Evolutionary conservation across 2,888 invertebrate species (phyloP).

Genomic region (Cryptophagus acutangulus): DNA sequence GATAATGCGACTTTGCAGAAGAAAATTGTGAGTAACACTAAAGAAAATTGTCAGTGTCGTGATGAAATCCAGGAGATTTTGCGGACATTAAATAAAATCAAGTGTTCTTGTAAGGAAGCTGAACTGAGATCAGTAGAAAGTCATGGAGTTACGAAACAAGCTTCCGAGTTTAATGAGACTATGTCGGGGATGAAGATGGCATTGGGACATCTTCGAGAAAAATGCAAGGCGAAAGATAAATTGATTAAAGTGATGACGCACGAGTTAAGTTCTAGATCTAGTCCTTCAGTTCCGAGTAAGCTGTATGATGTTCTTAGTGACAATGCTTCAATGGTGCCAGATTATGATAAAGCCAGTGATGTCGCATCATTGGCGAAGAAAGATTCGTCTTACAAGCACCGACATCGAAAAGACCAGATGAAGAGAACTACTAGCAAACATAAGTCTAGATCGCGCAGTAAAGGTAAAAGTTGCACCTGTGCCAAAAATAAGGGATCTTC

Average conservation of each 20-base stretch:
- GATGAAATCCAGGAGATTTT: conserved; percentile 33
- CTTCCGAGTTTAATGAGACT: conserved; percentile 31
- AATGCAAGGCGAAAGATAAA: conserved; percentile 41
- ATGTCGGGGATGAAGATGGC: conserved; percentile 39
- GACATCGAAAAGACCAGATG: neutral
- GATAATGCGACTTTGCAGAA: conserved; percentile 22
- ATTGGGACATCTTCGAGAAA: conserved; percentile 35
- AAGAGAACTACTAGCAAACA: too few species aligned
- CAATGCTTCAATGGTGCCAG: too few species aligned
- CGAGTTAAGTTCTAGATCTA: conserved; percentile 24
- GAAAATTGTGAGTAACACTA: conserved; percentile 21
- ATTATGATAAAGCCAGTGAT: conserved; percentile 27
- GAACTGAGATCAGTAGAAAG: conserved; percentile 25
- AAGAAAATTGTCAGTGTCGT: conserved; percentile 29
- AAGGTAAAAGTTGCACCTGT: conserved; percentile 22
- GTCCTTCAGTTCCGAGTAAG: conserved; percentile 4
- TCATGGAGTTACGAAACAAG: conserved; percentile 21
- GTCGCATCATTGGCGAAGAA: conserved; percentile 9
- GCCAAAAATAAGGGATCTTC: conserved; percentile 13
- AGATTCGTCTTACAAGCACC: conserved; percentile 12
- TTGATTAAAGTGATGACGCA: conserved; percentile 41
- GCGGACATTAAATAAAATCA: conserved; percentile 28
- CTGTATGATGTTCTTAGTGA: too few species aligned
- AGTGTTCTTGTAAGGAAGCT: conserved; percentile 31
- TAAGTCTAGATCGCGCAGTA: neutral